A percentile compares a stretch with the other conserved stretches of the same genome.
phyloP scores from a whole-genome alignment of 2,797 vertebrate genomes.

The Galaxias olidus region DNA sequence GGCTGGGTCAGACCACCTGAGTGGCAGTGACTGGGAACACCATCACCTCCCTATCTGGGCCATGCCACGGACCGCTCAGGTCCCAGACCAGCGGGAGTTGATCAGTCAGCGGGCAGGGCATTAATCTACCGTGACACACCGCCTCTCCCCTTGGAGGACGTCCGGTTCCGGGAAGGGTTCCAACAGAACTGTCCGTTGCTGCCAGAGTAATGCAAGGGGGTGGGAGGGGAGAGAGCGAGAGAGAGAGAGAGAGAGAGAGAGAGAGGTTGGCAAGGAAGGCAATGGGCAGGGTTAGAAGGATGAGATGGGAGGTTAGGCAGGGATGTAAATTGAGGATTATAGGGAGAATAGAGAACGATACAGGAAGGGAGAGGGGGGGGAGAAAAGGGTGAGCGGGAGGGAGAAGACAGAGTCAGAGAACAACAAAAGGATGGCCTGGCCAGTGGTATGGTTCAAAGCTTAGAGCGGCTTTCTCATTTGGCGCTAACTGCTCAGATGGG shows the following conservation, averaged over 20 bases:
- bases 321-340: no score
- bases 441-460: slow-evolving; percentile 8
- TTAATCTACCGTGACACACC: slow-evolving; percentile 77
- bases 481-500: slow-evolving; percentile 20
- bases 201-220: slow-evolving; percentile 61
- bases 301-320: no score
- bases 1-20: slow-evolving; percentile 57
- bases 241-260: slow-evolving; percentile 25
- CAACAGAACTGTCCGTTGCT: slow-evolving; percentile 65
- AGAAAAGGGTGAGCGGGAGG: slow-evolving; percentile 39
- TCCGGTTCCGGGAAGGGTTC: slow-evolving; percentile 67
- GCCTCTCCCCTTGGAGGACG: slow-evolving; percentile 70
- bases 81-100: slow-evolving; percentile 69
- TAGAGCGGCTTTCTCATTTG: slow-evolving; percentile 19
- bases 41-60: slow-evolving; percentile 69
- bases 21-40: slow-evolving; percentile 62
- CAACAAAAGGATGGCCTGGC: slow-evolving; percentile 30
- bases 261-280: neutral
- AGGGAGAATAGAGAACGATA: no score
- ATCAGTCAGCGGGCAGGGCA: slow-evolving; percentile 75
- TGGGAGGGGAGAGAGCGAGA: slow-evolving; percentile 34
- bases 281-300: neutral
- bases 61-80: slow-evolving; percentile 58
- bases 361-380: slow-evolving; percentile 19
- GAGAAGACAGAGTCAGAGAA: neutral